Evolutionary conservation across 2,888 invertebrate species (phyloP), one percentile per base, ranked within the genome.

Genomic region (Drosophila algonquin): DNA sequence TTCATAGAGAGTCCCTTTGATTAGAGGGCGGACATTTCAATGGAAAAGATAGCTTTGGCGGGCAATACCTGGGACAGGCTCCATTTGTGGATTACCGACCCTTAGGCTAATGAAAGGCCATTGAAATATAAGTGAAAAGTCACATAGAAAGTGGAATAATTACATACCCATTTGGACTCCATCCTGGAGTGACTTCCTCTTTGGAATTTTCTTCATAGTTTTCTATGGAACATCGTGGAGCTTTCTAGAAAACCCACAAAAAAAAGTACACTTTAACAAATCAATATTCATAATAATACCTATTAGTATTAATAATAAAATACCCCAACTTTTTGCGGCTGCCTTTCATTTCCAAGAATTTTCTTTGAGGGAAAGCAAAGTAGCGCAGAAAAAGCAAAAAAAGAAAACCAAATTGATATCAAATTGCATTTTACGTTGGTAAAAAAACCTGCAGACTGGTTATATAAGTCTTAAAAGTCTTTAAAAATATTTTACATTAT

Each of bases 1-100:
- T n/a, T n/a, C n/a, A n/a, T n/a, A 5, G 0, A 40, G 51, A 67
- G 51, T 27, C n/a, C 24, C 16, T 32, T 50, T 51, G 50, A 65
- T 51, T 65, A 56, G 50, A 27, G 40, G 9, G 18, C 9, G 32
- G 18, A 16, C 35, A n/a, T 27, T 52, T 40, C 14, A 40, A 40
- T 40, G 40, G 40, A 40, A 40, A 14, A n/a, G 6, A 40, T 40
- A 40, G 14, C 40, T 40, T n/a, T 40, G 40, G 27, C 7, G 27
- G 27, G 27, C 27, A 8, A 27, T 7, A 27, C 7, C 7, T 7
- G 8, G 7, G 1, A 14, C 6, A 40, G 40, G 6, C 14, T 14
- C 40, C 14, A 14, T 40, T 35, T 40, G 14, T 40, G 40, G 14
- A 40, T 40, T 40, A 40, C 14, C 14, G 40, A 40, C 6, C n/a